Evolutionary conservation across 2,797 vertebrate genomes (phyloP).

Genomic region (Coregonus suidteri): DNA sequence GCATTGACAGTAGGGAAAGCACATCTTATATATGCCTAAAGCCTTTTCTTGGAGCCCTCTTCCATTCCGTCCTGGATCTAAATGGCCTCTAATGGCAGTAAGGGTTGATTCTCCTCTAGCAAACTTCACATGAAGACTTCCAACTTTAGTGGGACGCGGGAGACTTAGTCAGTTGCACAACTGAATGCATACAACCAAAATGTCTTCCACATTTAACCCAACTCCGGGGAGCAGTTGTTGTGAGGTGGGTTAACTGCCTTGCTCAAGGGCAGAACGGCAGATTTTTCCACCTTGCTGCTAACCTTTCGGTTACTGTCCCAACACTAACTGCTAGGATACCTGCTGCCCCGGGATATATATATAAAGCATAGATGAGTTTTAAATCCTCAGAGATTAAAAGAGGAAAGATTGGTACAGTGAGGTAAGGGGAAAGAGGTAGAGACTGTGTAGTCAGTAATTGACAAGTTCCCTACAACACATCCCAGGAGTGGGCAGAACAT

Average conservation of each 20-base stretch:
- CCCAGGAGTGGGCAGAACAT: constrained; percentile 20
- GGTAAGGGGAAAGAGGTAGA: not conserved
- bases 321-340: no score
- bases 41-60: not conserved
- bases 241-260: no score
- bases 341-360: no score
- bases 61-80: not conserved
- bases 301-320: no score
- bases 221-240: no score
- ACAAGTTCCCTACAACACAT: constrained; percentile 21
- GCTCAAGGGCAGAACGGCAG: no score
- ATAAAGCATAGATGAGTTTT: not conserved
- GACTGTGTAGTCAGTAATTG: constrained; percentile 31
- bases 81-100: no score
- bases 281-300: no score
- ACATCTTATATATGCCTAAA: not conserved
- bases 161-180: not conserved
- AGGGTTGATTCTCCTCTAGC: not conserved
- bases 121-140: not conserved
- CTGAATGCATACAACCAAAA: no score
- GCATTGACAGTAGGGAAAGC: not conserved
- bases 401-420: not conserved
- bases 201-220: no score
- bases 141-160: no score
- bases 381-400: not conserved